Evolutionary conservation across 2,797 vertebrate species (phyloP), one percentile per base, ranked within the genome.

Genomic region (Pseudomugil tenellus): DNA sequence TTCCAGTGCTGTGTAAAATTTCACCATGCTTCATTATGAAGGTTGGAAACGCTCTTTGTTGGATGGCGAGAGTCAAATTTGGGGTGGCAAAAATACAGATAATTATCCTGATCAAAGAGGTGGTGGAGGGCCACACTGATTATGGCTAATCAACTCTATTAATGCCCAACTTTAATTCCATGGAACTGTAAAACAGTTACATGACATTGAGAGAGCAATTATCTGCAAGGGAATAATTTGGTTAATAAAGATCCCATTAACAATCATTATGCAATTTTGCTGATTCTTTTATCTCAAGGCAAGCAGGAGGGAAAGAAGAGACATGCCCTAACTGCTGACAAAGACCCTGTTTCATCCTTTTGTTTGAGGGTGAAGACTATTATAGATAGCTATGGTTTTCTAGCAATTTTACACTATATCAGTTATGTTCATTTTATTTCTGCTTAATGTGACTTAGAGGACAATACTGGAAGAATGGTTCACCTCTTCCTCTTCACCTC

Each of bases 201-300:
- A 86, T 89, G 89, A 90, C 92, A 89, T 87, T 92, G 87, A 87
- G 83, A 86, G 87, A 87, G 88, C 77, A 85, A 87, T 91, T 89
- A 91, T 90, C 86, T 84, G 70, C 21, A 7, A 80, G 75, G 76
- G 83, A 83, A 86, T 90, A 88, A 89, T 91, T 90, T 87, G 77
- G 71, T 85, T 90, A 89, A 91, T 93, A 92, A 91, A 89, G 87
- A 88, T 84, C 79, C 85, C 81, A 85, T 92, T 92, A 91, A 84
- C 79, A 76, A 84, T 86, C 86, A 90, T 91, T 90, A 90, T 74
- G 76, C 71, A 66, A 89, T 83, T 89, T 84, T 86, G 91, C 90
- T 84, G 86, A 92, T 90, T 89, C 77, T 90, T 91, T 90, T 89
- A 92, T 92, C 89, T 88, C 74, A 63, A 86, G 85, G 84, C 83